Conservation (phyloP, 2,888 invertebrate genomes). For the Cerastoderma edule region DNA sequence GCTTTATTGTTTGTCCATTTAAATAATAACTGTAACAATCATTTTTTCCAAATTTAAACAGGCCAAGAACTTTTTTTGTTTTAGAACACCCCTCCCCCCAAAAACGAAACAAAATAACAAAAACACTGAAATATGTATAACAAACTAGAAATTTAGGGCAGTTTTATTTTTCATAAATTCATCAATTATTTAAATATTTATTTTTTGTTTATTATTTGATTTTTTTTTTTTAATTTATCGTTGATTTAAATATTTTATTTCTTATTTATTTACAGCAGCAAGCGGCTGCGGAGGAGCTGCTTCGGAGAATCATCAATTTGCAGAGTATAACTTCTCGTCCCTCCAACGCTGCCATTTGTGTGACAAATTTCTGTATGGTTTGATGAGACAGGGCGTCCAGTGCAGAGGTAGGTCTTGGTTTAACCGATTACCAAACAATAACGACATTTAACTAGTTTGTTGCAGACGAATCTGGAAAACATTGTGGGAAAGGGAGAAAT, state of each 20-base stretch:
- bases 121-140: background rate
- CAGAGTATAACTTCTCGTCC: constrained; percentile 88
- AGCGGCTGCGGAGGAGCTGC: constrained; percentile 71
- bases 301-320: constrained; percentile 82
- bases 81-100: no score
- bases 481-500: no score
- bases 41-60: no score
- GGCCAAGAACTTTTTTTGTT: no score
- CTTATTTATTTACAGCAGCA: constrained; percentile 46
- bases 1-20: no score
- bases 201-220: background rate
- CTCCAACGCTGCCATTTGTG: constrained; percentile 90
- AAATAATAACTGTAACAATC: no score
- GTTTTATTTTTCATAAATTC: background rate
- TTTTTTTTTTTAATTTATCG: background rate
- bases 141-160: background rate
- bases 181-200: background rate
- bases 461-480: no score
- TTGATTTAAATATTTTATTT: background rate
- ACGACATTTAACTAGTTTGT: no score
- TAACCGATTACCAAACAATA: no score
- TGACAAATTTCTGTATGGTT: constrained; percentile 89
- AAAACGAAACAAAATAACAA: background rate
- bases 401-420: constrained; percentile 88
- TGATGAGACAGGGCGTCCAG: constrained; percentile 89